Evolutionary conservation across 2,888 invertebrate genomes (phyloP), one percentile per base, ranked within the genome.

Genomic region (Quadroppia sp.): DNA sequence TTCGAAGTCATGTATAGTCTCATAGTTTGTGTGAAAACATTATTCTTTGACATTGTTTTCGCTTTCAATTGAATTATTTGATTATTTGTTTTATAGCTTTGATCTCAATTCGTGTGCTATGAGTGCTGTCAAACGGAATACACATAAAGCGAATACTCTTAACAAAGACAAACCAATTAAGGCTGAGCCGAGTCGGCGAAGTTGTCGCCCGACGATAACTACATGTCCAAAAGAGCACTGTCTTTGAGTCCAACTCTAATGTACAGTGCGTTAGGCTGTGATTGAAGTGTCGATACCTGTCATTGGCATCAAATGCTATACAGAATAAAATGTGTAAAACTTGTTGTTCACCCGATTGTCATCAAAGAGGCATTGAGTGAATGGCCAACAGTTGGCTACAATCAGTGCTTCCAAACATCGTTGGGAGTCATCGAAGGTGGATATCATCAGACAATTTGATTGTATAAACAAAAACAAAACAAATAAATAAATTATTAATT

Each of bases 271-370:
- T 61, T 59, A 59, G 59, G 28, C 59, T 28, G 2, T 59, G 59
- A 20, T 59, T 1, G 30, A 9, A 61, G 45, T 45, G 15, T 45
- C 45, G 36, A 36, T 36, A 36, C 36, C 36, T 53, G 7, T 25
- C n/a, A 25, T 25, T 53, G 2, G 53, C 53, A 53, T 53, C 53
- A 2, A 53, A 53, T 53, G 53, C 53, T 25, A 53, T 53, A 25
- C 53, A 53, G 25, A 53, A 53, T 53, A 61, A 61, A 61, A 61
- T 36, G 13, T 61, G 17, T 36, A 32, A 7, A 32, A 61, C 32
- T 61, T 61, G 30, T 61, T 61, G 53, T 53, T 53, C 61, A 61
- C 28, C 61, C 25, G 17, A 32, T 61, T 61, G 61, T 61, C 28
- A 15, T 25, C 53, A 2, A 15, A 32, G 4, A n/a, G 4, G 32